A percentile compares a stretch with the other conserved stretches of the same genome.
phyloP scores from a whole-genome alignment of 2,797 vertebrate species.

The Eleutherodactylus coqui region DNA sequence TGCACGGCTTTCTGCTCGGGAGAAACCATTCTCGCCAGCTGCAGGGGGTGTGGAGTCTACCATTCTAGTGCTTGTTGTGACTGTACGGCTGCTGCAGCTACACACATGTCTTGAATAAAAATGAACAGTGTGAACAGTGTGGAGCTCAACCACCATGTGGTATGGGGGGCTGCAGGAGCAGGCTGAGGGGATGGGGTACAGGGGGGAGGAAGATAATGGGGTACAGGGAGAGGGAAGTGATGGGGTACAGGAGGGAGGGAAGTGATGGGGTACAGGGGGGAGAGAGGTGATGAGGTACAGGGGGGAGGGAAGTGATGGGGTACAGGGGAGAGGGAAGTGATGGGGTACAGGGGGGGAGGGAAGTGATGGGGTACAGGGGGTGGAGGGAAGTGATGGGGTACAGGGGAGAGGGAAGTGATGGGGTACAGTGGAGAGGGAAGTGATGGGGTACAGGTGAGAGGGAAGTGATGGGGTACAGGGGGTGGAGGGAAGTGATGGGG shows the following conservation, averaged over 20 bases:
- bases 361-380: background rate
- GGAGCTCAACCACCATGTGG: conserved; percentile 5
- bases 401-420: background rate
- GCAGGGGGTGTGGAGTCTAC: conserved; percentile 15
- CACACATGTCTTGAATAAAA: conserved; percentile 9
- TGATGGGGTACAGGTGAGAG: background rate
- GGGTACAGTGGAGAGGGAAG: background rate
- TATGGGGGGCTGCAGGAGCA: background rate
- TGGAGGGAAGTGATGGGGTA: too few species aligned
- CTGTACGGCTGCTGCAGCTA: background rate
- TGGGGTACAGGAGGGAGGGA: background rate
- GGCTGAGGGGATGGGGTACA: background rate
- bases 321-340: background rate
- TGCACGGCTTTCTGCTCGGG: conserved; percentile 24
- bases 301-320: background rate
- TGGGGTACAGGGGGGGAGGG: background rate
- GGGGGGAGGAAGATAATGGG: background rate
- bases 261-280: too few species aligned
- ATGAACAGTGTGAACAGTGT: background rate
- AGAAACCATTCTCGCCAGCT: conserved; percentile 28
- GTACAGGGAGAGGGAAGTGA: background rate
- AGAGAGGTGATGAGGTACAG: background rate
- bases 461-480: background rate
- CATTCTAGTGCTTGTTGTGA: background rate
- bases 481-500: background rate